These are phyloP conservation scores for Solenopsis invicta DNA, from an alignment of 1,140 invertebrate species.

Conservation along the genomic window DNA sequence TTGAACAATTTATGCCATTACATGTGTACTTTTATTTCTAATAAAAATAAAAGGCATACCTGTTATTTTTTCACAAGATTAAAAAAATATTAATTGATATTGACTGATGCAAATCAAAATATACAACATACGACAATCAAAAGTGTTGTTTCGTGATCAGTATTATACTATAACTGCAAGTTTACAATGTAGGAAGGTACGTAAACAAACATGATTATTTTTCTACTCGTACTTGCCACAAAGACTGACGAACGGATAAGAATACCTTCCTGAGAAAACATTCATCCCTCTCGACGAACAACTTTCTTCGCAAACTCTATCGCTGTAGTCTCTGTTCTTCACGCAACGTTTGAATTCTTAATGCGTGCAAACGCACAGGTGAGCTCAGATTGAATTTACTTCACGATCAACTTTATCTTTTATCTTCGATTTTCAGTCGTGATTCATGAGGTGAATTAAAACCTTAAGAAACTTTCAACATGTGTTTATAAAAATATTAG, in stretches of 20 bases:
- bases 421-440: background rate
- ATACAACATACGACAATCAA: background rate
- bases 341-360: conserved; percentile 25
- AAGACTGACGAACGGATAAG: background rate
- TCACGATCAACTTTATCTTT: background rate
- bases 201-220: conserved; percentile 10
- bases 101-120: background rate
- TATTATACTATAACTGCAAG: background rate
- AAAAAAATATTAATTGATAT: conserved; percentile 19
- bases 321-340: background rate
- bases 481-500: too few relatives aligned
- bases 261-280: conserved; percentile 4
- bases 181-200: background rate
- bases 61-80: background rate
- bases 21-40: background rate
- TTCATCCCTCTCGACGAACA: background rate
- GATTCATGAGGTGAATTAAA: background rate
- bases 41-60: background rate
- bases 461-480: background rate
- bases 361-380: background rate
- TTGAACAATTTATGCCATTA: background rate
- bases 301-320: background rate
- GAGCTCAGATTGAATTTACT: background rate
- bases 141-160: background rate
- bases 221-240: background rate